Conservation (phyloP, 2,797 vertebrate species). For the Trematomus bernacchii region DNA sequence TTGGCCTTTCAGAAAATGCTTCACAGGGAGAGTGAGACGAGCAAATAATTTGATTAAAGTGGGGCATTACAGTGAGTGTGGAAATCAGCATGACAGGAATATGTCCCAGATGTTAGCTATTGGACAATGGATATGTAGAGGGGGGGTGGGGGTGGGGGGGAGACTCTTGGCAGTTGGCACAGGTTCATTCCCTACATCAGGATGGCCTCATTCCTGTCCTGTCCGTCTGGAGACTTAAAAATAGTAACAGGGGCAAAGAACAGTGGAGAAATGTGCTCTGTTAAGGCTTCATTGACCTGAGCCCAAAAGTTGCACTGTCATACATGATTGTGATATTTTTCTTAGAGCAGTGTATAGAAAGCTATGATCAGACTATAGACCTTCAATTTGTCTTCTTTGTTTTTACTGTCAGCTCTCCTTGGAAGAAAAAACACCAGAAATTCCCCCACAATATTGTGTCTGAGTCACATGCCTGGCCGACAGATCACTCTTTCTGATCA, state of each 20-base stretch:
- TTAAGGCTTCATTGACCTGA: constrained; percentile 59
- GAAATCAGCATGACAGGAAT: constrained; percentile 68
- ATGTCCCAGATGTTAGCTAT: constrained; percentile 75
- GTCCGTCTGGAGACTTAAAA: constrained; percentile 71
- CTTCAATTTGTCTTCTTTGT: constrained; percentile 15
- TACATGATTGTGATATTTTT: constrained; percentile 9
- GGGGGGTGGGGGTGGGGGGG: constrained; percentile 32
- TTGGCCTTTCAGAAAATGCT: constrained; percentile 70
- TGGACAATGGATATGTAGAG: constrained; percentile 69
- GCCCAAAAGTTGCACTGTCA: constrained; percentile 27
- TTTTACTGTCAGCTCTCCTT: constrained; percentile 18
- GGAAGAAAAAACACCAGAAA: constrained; percentile 23
- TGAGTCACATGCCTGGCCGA: constrained; percentile 17
- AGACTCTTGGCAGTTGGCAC: constrained; percentile 57
- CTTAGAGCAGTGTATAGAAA: not conserved
- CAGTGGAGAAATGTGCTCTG: constrained; percentile 52
- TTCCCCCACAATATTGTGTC: constrained; percentile 27
- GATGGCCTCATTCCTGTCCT: constrained; percentile 75
- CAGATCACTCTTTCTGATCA: constrained; percentile 26
- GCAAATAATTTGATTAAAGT: constrained; percentile 72
- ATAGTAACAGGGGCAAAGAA: constrained; percentile 64
- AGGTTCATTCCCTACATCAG: constrained; percentile 61
- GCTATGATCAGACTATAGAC: constrained; percentile 15
- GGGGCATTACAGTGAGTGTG: constrained; percentile 55
- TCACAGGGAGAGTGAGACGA: constrained; percentile 46